A percentile compares a stretch with the other conserved stretches of the same genome.
phyloP scores from a whole-genome alignment of 2,797 vertebrate genomes.

The Cossypha caffra region DNA sequence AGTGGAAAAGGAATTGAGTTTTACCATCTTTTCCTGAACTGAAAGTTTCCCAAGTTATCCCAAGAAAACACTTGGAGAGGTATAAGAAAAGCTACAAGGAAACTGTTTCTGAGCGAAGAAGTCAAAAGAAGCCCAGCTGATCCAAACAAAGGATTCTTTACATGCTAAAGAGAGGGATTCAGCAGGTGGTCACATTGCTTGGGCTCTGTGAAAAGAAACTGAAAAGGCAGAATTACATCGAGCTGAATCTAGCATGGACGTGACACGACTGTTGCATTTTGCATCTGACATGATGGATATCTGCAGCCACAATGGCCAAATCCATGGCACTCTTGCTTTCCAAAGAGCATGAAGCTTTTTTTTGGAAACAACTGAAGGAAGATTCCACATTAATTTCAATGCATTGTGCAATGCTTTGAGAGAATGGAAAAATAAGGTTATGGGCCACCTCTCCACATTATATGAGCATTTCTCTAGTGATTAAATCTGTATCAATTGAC shows the following conservation, averaged over 20 bases:
- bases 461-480: background rate
- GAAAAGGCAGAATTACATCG: conserved; percentile 17
- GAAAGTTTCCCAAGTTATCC: background rate
- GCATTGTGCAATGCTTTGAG: background rate
- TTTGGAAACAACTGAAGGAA: background rate
- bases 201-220: conserved; percentile 22
- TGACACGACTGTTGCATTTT: conserved; percentile 25
- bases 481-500: background rate
- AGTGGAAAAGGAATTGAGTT: background rate
- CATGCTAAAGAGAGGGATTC: conserved; percentile 5
- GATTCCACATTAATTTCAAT: background rate
- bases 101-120: background rate
- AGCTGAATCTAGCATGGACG: background rate
- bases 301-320: background rate
- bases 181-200: conserved; percentile 32
- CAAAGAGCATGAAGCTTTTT: background rate
- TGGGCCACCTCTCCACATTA: background rate
- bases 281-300: background rate
- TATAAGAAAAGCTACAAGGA: conserved; percentile 28
- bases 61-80: background rate
- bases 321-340: background rate
- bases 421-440: background rate
- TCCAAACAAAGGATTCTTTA: conserved; percentile 21
- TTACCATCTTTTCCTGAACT: background rate
- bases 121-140: background rate